These are phyloP conservation scores for Biston stratarius DNA, from an alignment of 2,888 invertebrate genomes.

Conservation along the genomic window DNA sequence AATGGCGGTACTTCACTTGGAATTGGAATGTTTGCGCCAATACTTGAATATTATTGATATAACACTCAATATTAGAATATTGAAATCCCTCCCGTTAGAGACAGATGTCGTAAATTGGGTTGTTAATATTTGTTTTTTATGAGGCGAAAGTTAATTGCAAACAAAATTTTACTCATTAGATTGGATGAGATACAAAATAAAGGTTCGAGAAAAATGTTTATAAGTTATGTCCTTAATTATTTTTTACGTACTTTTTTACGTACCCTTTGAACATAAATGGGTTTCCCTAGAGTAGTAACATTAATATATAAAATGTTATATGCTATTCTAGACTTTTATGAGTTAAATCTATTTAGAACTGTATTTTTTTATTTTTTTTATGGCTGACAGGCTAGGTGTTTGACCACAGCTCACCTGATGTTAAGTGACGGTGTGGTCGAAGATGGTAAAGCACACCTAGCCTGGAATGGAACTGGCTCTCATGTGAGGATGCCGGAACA, in stretches of 20 bases:
- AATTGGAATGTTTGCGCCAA: slow-evolving; percentile 74
- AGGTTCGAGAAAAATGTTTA: slow-evolving; percentile 13
- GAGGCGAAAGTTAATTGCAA: slow-evolving; percentile 14
- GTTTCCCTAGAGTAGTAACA: not conserved
- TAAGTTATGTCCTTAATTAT: slow-evolving; percentile 13
- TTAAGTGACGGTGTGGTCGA: no score
- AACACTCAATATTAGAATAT: slow-evolving; percentile 63
- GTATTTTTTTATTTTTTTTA: no score
- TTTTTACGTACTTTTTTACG: slow-evolving; percentile 21
- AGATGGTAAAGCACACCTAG: no score
- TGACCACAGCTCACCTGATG: no score
- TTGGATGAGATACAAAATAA: slow-evolving; percentile 7
- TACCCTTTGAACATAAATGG: slow-evolving; percentile 5
- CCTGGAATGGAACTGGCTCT: no score
- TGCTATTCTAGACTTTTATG: not conserved
- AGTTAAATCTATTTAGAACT: not conserved
- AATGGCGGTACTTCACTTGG: slow-evolving; percentile 56
- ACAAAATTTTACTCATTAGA: slow-evolving; percentile 11
- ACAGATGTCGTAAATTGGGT: slow-evolving; percentile 42
- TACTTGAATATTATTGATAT: slow-evolving; percentile 77
- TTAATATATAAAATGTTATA: not conserved
- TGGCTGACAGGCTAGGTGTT: no score
- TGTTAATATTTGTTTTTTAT: slow-evolving; percentile 35
- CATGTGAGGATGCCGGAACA: no score
- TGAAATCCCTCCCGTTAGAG: slow-evolving; percentile 55